These are phyloP conservation scores for Paraescarpia echinospica DNA, from an alignment of 1,140 invertebrate genomes.

Conservation along the genomic window DNA sequence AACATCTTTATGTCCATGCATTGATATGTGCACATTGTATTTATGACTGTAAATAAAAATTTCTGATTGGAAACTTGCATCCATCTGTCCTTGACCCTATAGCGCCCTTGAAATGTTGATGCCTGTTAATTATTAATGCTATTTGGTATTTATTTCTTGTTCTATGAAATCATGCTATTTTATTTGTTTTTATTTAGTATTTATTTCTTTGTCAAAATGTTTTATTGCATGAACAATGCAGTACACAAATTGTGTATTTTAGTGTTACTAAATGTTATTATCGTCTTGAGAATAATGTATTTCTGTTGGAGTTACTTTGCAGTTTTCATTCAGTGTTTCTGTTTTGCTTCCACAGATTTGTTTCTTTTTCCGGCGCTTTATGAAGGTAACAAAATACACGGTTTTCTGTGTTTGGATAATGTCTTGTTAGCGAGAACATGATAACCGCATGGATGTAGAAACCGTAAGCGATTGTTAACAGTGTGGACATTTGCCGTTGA, in stretches of 20 bases:
- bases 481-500: neutral
- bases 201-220: neutral
- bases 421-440: neutral
- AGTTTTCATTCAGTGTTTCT: neutral
- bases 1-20: neutral
- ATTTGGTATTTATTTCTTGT: neutral
- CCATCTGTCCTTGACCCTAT: neutral
- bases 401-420: neutral
- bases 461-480: neutral
- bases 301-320: neutral
- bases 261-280: neutral
- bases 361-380: constrained; percentile 5
- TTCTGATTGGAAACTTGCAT: neutral
- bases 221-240: neutral
- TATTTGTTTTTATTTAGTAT: neutral
- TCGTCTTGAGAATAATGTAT: neutral
- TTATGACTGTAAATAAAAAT: neutral
- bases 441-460: neutral
- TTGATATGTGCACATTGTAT: neutral
- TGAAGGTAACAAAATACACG: neutral
- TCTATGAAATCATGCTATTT: neutral
- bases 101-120: neutral
- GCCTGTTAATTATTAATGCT: neutral
- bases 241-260: neutral
- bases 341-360: neutral